Percentiles rank a stretch among this genome's conserved stretches.
phyloP scores from a whole-genome alignment of 2,113 vertebrate genomes.

The pig (Sus scrofa) region T2T-Sscrofa CM000828.6:68672501-68673000 shows the following conservation, averaged over 20 bases:
- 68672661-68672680: neutral
- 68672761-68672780: rapidly evolving
- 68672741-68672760: neutral
- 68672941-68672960: neutral
- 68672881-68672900: neutral
- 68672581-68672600: neutral
- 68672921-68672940: neutral
- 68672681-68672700: too few species aligned
- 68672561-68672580: too few species aligned
- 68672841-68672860: neutral
- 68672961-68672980: too few species aligned
- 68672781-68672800: rapidly evolving
- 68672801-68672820: neutral
- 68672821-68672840: rapidly evolving
- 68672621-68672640: rapidly evolving
- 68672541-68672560: neutral
- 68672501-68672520: rapidly evolving
- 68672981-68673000: rapidly evolving
- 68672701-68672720: neutral
- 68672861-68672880: rapidly evolving
- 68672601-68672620: neutral
- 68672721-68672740: neutral
- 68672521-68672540: neutral
- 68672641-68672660: neutral
- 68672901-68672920: neutral